Base-by-base conservation (phyloP, 2,888 invertebrate genomes). In the Ophraella communa region DNA sequence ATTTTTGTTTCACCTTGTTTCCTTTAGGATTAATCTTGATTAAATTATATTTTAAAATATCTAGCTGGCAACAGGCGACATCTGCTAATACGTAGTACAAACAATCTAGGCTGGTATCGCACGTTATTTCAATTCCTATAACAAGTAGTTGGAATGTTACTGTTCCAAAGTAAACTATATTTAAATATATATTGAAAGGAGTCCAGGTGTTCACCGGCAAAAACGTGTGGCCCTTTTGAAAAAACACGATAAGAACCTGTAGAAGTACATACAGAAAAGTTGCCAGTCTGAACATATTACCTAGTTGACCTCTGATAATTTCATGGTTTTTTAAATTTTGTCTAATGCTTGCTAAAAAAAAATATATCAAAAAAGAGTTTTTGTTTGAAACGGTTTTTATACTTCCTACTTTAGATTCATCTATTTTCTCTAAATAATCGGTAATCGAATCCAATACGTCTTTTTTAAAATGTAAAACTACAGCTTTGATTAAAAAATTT, bases 41-140 rank as follows among this genome's bases (percentile, higher is more conserved):
- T 1, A 58, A 14, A 35, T 58, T 58, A 21, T 58, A 49, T 4
- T 24, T 49, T 1, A 58, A 21, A 35, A 58, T 58, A 23, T 58
- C 58, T 10, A 58, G 8, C n/a, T 58, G 58, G n/a, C 49, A 49
- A 51, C 58, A 58, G 23, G 58, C 33, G n/a, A 51, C 17, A 35
- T 58, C 58, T 2, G 30, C 49, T 4, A 58, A 17, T 8, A 49
- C 11, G 5, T 23, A 49, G 33, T 58, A 58, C 33, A 58, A 35
- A 4, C 47, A 49, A 49, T 58, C 58, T 5, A 33, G 7, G 17
- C 49, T 49, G 1, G 49, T 49, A 24, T 58, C 49, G 7, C 47
- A 47, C 17, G 17, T 11, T n/a, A 49, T 24, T 3, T 18, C 8
- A 1, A 39, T 49, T 4, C 21, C 14, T 5, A 39, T 11, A 1